phyloP scores from a whole-genome alignment of 2,797 vertebrate species.

The Oryzias sinensis region DNA sequence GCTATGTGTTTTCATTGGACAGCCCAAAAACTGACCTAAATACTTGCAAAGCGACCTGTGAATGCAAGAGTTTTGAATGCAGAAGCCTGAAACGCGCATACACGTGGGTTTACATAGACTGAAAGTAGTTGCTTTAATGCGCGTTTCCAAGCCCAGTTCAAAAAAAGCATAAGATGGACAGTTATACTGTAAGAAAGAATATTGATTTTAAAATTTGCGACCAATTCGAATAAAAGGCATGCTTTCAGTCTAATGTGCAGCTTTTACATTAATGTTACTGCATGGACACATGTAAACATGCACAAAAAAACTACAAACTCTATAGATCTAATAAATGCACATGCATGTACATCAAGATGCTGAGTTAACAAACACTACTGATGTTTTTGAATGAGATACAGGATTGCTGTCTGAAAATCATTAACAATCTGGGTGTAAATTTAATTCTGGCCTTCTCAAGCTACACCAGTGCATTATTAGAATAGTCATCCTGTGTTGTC shows the following conservation, averaged over 20 bases:
- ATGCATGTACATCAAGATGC: constrained; percentile 11
- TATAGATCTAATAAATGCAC: constrained; percentile 14
- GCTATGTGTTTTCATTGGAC: no score
- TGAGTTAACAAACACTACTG: not conserved
- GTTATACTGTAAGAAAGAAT: constrained; percentile 40
- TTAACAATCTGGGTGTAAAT: constrained; percentile 55
- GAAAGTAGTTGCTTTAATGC: no score
- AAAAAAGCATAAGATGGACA: constrained; percentile 58
- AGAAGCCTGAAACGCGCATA: no score
- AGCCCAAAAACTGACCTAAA: no score
- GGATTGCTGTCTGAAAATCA: constrained; percentile 44
- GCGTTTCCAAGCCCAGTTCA: no score
- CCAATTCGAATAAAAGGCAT: constrained; percentile 71
- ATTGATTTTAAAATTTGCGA: constrained; percentile 64
- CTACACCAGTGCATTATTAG: constrained; percentile 43
- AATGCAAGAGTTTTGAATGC: no score
- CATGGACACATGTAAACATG: constrained; percentile 8
- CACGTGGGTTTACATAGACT: no score
- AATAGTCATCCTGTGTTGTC: constrained; percentile 32
- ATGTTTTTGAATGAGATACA: constrained; percentile 64
- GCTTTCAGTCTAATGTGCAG: constrained; percentile 56
- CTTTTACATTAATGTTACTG: constrained; percentile 12
- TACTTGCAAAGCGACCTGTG: no score
- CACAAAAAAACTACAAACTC: constrained; percentile 9
- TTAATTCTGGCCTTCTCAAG: constrained; percentile 53